Base-by-base conservation (phyloP, 2,113 vertebrate species). In the Romanogobio albipinnatus region DNA sequence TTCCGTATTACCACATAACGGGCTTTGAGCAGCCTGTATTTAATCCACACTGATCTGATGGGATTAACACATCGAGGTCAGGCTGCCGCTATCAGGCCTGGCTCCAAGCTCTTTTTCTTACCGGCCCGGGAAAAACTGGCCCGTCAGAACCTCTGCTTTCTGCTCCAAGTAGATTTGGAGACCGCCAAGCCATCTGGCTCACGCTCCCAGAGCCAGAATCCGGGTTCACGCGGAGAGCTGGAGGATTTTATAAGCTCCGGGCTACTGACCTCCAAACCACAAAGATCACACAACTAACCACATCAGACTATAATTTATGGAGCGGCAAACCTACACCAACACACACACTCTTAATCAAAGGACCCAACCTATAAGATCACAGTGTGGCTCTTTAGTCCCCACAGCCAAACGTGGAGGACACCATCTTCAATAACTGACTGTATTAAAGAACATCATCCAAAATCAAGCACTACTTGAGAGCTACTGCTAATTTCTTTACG, bases 41-140 rank as follows among this genome's bases (percentile, higher is more conserved):
- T 94, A 95, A 93, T 93, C 91, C 90, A 74, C 26, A 86, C 89
- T 94, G 93, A 95, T 95, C 93, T 94, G 93, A 94, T 94, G 92
- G 91, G 94, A 95, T 95, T 95, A 94, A 92, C 92, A 86, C 80
- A 82, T 33, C 90, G 89, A 88, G 89, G 90, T 92, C 92, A 90
- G 93, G 89, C 88, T 88, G 84, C 84, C 89, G 85, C 89, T 86
- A 66, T 85, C 75, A 71, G 82, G 78, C 56, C 29, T n/a, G 71
- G 56, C 64, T 73, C 62, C 86, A 80, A 79, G 77, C 15, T 9
- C 43, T 74, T 58, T 51, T 36, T 76, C 58, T 68, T 45, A 77
- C 76, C 74, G 47, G 78, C 5, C 24, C 10, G 6, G 22, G 61
- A 36, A 71, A 80, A 81, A 53, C 78, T 49, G 71, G 75, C 75